These are phyloP conservation scores for Poecilia wingei DNA, from an alignment of 2,797 vertebrate species.

Conservation along the genomic window DNA sequence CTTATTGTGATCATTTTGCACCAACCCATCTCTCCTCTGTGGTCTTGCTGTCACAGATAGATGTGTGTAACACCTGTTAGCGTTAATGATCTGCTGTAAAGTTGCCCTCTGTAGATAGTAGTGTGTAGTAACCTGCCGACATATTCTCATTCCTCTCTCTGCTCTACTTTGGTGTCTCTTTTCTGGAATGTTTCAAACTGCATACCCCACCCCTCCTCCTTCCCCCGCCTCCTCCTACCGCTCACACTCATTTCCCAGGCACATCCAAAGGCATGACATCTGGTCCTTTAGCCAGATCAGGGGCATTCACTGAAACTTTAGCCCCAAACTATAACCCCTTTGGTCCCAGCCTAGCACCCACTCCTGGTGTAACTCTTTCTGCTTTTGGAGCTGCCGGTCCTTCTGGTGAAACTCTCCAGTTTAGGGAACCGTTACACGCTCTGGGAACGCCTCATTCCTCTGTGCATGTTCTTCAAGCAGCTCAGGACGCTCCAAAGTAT, in stretches of 20 bases:
- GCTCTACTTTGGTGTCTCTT: slow-evolving; percentile 56
- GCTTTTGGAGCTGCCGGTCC: slow-evolving; percentile 21
- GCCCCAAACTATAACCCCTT: slow-evolving; percentile 31
- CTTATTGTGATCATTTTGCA: slow-evolving; percentile 34
- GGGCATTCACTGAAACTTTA: slow-evolving; percentile 41
- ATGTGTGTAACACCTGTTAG: slow-evolving; percentile 39
- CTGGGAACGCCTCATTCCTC: slow-evolving; percentile 24
- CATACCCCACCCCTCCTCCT: slow-evolving; percentile 18
- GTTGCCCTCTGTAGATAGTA: slow-evolving; percentile 36
- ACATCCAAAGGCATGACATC: slow-evolving; percentile 38
- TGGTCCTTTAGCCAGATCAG: slow-evolving; percentile 33
- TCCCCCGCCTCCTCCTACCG: slow-evolving; percentile 26
- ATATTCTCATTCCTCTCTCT: slow-evolving; percentile 53
- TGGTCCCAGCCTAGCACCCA: slow-evolving; percentile 21
- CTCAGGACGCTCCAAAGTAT: slow-evolving; percentile 22
- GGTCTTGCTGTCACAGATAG: slow-evolving; percentile 49
- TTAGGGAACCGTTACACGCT: slow-evolving; percentile 10
- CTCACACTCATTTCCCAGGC: slow-evolving; percentile 71
- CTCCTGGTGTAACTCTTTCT: slow-evolving; percentile 8
- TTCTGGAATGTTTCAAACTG: slow-evolving; percentile 57
- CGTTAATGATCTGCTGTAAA: slow-evolving; percentile 38
- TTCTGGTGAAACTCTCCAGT: neutral
- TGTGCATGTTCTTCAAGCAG: slow-evolving; percentile 12
- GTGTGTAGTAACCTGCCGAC: slow-evolving; percentile 50
- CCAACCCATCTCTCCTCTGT: slow-evolving; percentile 16